Conservation (phyloP, 2,888 invertebrate species). For the Leptinotarsa tumamoca region DNA sequence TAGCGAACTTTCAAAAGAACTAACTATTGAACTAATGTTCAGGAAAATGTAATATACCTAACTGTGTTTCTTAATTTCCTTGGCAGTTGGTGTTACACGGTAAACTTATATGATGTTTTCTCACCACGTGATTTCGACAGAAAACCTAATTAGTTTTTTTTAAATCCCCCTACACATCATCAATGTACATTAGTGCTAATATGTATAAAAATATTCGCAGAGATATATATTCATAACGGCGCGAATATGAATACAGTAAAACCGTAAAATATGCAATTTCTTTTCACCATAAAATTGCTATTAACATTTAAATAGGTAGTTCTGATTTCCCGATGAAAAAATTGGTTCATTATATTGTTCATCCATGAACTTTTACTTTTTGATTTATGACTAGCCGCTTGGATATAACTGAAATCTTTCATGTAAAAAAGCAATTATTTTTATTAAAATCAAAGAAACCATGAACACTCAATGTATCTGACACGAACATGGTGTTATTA, state of each 20-base stretch:
- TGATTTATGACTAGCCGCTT: constrained; percentile 13
- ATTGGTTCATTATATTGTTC: neutral
- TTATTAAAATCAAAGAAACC: neutral
- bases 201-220: neutral
- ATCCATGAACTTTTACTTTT: constrained; percentile 20
- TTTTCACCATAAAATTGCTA: constrained; percentile 1
- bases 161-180: neutral
- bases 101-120: no score
- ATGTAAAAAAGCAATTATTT: constrained; percentile 1
- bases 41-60: no score
- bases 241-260: neutral
- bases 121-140: no score
- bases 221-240: neutral
- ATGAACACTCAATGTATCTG: neutral
- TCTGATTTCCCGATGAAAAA: constrained; percentile 19
- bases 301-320: constrained; percentile 14
- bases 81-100: no score
- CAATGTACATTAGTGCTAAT: neutral
- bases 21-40: no score
- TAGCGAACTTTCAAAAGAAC: no score
- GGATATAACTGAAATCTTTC: neutral
- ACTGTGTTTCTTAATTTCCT: no score
- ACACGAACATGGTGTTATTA: no score
- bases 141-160: no score
- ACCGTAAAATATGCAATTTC: constrained; percentile 10